phyloP scores from a whole-genome alignment of 2,113 vertebrate species.

The Columbina picui region DNA sequence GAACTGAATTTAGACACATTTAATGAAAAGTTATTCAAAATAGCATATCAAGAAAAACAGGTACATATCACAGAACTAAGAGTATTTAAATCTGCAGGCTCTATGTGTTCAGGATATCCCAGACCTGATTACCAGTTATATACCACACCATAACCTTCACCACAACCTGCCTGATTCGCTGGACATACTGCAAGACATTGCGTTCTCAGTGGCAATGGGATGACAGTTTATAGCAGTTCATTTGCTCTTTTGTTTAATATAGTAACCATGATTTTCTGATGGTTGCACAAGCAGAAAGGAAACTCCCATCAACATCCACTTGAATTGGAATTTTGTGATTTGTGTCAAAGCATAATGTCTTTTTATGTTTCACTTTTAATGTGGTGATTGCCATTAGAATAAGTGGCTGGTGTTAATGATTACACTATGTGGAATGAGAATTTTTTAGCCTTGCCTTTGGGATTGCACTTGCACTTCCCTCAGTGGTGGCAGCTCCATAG shows the following conservation, averaged over 20 bases:
- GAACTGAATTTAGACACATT: not conserved
- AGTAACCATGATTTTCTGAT: not conserved
- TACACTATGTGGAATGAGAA: not conserved
- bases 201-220: not conserved
- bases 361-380: not conserved
- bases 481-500: not conserved
- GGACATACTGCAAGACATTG: not conserved
- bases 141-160: not conserved
- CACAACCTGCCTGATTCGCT: not conserved
- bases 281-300: not conserved
- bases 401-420: not conserved
- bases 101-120: not conserved
- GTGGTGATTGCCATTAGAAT: not conserved
- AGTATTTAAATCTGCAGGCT: not conserved
- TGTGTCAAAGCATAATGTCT: not conserved
- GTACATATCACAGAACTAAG: not conserved
- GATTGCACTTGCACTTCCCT: not conserved
- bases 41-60: not conserved
- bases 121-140: accelerated
- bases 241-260: not conserved
- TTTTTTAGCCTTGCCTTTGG: not conserved
- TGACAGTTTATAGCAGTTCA: not conserved
- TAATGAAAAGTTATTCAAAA: not conserved
- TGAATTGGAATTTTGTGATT: not conserved
- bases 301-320: not conserved